Evolutionary conservation across 2,888 invertebrate species (phyloP).

Genomic region (Athetis lepigone): DNA sequence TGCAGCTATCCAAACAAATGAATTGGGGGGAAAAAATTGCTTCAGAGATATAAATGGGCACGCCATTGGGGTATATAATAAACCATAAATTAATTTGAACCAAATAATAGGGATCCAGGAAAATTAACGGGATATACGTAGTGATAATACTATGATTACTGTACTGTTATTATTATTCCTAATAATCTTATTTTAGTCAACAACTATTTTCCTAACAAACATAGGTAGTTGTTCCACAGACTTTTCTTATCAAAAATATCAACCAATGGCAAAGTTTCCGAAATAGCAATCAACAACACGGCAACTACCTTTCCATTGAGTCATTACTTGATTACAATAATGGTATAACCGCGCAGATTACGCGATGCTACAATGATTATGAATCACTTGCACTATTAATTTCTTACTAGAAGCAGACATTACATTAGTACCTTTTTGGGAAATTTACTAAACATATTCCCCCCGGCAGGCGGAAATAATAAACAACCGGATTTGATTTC

Average conservation of each 20-base stretch:
- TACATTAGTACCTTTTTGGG: constrained; percentile 92
- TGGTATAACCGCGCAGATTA: constrained; percentile 50
- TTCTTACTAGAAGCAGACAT: constrained; percentile 18
- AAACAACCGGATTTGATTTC: constrained; percentile 94
- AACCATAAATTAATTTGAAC: background rate
- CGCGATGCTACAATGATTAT: constrained; percentile 40
- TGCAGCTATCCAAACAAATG: background rate
- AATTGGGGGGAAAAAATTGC: background rate
- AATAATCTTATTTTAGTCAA: background rate
- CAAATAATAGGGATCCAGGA: background rate
- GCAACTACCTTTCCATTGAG: constrained; percentile 60
- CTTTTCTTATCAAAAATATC: constrained; percentile 5
- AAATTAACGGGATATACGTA: constrained; percentile 3
- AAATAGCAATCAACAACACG: constrained; percentile 44
- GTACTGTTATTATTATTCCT: background rate
- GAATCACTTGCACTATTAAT: constrained; percentile 42
- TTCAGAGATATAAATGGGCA: background rate
- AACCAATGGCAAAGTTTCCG: constrained; percentile 22
- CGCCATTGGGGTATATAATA: too few relatives aligned
- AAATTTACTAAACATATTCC: constrained; percentile 93
- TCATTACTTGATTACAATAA: constrained; percentile 58
- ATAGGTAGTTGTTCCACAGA: background rate
- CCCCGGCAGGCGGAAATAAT: constrained; percentile 93
- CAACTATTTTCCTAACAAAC: background rate
- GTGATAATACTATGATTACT: background rate